Evolutionary conservation across 1,140 invertebrate species (phyloP), one percentile per base, ranked within the genome.

Genomic region (Olivierus martensii): DNA sequence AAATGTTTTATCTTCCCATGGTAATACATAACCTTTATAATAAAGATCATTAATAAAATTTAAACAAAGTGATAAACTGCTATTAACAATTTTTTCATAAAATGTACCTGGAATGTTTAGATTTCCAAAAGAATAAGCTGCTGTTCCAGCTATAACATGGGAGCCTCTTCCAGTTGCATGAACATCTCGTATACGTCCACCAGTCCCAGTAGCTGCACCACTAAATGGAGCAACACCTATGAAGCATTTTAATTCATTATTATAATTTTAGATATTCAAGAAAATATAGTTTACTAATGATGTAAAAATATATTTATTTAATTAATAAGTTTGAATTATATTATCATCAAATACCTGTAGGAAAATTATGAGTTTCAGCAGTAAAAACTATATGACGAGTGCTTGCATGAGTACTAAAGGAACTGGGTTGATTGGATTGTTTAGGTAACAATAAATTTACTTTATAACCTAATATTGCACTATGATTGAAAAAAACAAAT

Each of bases 351-450:
- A n/a, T 83, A 43, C 89, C 93, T 39, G 94, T 99, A 6, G 94
- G 94, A 75, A 98, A 98, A 66, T 99, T 98, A 67, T 99, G 94
- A 0, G 94, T 99, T 73, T 99, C 94, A 0, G 94, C 94, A 7
- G 94, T 97, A 61, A 97, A 97, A 63, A 95, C 92, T n/a, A 97
- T 79, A 71, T 99, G 88, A 6, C 83, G 81, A n/a, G 79, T 73
- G 0, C 73, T 67, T 9, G 71, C 59, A 36, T 76, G 64, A 39
- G 76, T 56, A 10, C 69, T 57, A 43, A 95, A 77, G 57, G 73
- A 64, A 53, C 86, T 83, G 0, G 86, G 75, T 35, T 66, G 69
- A 35, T 67, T 47, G 10, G 68, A 57, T 52, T 78, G 67, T 37
- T 61, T 65, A 1, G 90, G 84, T 47, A 74, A 67, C 34, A 91